phyloP scores from a whole-genome alignment of 2,888 invertebrate genomes.

The Drosophila setosimentum region DNA sequence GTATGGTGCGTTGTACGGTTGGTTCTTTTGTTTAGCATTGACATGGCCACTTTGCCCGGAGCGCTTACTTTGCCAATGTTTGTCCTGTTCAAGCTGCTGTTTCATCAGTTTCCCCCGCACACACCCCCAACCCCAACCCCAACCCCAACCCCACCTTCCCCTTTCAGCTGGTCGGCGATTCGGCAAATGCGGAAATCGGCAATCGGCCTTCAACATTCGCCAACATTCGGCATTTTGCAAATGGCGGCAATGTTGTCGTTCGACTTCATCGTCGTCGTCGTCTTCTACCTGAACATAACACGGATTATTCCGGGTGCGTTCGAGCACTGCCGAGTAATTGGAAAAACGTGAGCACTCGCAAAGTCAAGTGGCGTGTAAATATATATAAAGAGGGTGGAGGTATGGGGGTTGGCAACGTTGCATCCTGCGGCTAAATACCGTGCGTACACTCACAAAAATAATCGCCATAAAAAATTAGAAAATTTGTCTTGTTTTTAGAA shows the following conservation, averaged over 20 bases:
- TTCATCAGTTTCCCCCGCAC: constrained; percentile 17
- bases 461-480: not conserved
- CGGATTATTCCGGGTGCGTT: constrained; percentile 39
- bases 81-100: constrained; percentile 66
- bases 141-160: constrained; percentile 25
- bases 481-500: not conserved
- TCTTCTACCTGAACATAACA: constrained; percentile 57
- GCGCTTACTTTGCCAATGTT: constrained; percentile 71
- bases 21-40: constrained; percentile 82
- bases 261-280: constrained; percentile 18
- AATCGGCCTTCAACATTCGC: constrained; percentile 26
- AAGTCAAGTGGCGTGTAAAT: constrained; percentile 84
- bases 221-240: constrained; percentile 25
- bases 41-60: constrained; percentile 83
- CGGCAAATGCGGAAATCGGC: constrained; percentile 33
- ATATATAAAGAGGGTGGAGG: constrained; percentile 23
- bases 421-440: constrained; percentile 66
- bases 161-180: constrained; percentile 21
- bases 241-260: constrained; percentile 31
- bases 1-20: constrained; percentile 33
- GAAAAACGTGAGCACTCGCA: constrained; percentile 75
- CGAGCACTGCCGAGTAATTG: constrained; percentile 62
- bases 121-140: not conserved
- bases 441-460: constrained; percentile 50
- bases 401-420: constrained; percentile 39